Conservation (phyloP, 2,797 vertebrate genomes). For the Bryconaethiops microstoma region DNA sequence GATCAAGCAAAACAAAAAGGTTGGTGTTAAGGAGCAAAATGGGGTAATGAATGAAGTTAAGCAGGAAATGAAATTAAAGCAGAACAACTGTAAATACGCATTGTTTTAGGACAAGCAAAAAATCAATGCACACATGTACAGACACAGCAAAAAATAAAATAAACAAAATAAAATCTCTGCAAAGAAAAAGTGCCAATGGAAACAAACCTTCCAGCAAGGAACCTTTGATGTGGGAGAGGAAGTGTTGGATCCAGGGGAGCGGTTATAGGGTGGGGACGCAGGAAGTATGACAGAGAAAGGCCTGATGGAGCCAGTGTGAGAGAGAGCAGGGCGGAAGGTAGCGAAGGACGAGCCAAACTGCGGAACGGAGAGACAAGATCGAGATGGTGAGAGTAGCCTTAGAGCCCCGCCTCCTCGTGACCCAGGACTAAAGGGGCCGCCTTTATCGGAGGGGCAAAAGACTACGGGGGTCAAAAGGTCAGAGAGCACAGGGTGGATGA, state of each 20-base stretch:
- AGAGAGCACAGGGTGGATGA: neutral
- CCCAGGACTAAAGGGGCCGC: conserved; percentile 16
- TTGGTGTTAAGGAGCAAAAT: conserved; percentile 65
- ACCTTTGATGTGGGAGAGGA: conserved; percentile 98
- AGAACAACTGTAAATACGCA: conserved; percentile 38
- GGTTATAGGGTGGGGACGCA: conserved; percentile 92
- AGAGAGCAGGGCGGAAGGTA: conserved; percentile 94
- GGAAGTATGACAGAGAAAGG: conserved; percentile 90
- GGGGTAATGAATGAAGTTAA: conserved; percentile 70
- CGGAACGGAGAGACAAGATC: conserved; percentile 79
- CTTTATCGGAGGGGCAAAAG: conserved; percentile 2
- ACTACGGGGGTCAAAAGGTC: neutral
- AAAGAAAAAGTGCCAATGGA: conserved; percentile 77
- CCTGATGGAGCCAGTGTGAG: conserved; percentile 93
- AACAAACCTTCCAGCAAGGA: conserved; percentile 99
- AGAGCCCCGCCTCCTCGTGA: conserved; percentile 15
- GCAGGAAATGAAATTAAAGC: conserved; percentile 58
- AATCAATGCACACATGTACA: conserved; percentile 34
- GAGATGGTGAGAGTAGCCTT: conserved; percentile 49
- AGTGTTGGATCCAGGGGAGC: conserved; percentile 97
- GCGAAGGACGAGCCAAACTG: conserved; percentile 94
- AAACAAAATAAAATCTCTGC: conserved; percentile 51
- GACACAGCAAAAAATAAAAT: conserved; percentile 22
- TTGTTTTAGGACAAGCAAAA: conserved; percentile 42
- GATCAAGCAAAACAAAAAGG: conserved; percentile 49